A percentile compares a stretch with the other conserved stretches of the same genome.
These are phyloP conservation scores for Stenichneumon culpator DNA, from an alignment of 2,888 invertebrate genomes.

Conservation along the genomic window DNA sequence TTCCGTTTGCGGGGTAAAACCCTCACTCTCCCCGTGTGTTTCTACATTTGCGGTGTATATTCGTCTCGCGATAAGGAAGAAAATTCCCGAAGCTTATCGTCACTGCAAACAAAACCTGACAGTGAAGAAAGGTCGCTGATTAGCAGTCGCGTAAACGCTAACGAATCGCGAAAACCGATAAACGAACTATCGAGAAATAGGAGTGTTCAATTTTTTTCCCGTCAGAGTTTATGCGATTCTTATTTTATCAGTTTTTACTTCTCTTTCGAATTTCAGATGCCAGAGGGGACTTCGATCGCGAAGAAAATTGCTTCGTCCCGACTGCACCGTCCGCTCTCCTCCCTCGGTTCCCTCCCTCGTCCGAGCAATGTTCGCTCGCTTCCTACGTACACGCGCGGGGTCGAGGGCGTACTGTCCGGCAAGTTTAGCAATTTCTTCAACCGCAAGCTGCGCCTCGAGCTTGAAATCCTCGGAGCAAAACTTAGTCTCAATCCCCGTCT, in stretches of 20 bases:
- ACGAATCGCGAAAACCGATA: background rate
- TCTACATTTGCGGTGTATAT: conserved; percentile 1
- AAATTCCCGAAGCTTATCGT: conserved; percentile 11
- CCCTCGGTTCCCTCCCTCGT: conserved; percentile 53
- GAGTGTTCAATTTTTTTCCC: background rate
- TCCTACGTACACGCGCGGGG: background rate
- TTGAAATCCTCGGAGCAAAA: conserved; percentile 28
- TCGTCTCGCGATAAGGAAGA: background rate
- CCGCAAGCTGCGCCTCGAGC: conserved; percentile 59
- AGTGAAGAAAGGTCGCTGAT: background rate
- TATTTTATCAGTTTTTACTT: conserved; percentile 11
- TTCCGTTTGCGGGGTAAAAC: conserved; percentile 38
- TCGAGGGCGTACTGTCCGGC: conserved; percentile 18
- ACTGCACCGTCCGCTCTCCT: conserved; percentile 41
- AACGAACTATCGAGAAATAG: background rate
- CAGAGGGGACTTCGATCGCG: conserved; percentile 33
- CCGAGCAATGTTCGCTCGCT: conserved; percentile 11
- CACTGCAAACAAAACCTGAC: background rate
- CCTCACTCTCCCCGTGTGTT: conserved; percentile 25
- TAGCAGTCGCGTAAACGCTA: background rate
- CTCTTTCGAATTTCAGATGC: background rate
- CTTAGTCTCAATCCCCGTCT: background rate
- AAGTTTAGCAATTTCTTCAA: conserved; percentile 68
- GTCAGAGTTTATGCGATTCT: background rate
- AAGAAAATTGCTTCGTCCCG: conserved; percentile 41